A percentile compares a stretch with the other conserved stretches of the same genome.
phyloP scores from a whole-genome alignment of 2,113 vertebrate species.

The Artemisiospiza belli region DNA sequence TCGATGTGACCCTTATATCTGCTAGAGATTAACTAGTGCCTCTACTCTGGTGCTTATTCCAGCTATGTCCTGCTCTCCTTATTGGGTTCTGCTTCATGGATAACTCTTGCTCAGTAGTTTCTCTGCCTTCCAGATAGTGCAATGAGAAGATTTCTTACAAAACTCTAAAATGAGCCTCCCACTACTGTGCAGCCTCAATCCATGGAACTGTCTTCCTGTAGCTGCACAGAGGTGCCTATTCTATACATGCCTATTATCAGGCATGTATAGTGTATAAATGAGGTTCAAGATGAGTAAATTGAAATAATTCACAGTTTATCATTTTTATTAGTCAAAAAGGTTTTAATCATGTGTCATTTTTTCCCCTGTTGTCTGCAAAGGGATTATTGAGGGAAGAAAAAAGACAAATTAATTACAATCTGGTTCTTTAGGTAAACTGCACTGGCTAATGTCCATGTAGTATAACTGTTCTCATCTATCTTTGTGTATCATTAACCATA shows the following conservation, averaged over 20 bases:
- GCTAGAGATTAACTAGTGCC: background rate
- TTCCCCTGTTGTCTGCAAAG: background rate
- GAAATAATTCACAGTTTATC: background rate
- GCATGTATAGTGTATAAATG: background rate
- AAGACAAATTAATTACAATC: background rate
- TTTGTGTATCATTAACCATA: background rate
- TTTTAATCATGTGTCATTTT: background rate
- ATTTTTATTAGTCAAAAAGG: background rate
- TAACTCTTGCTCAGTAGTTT: background rate
- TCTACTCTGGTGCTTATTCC: background rate
- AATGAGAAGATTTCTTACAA: background rate
- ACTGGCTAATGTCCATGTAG: background rate
- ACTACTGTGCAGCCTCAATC: background rate
- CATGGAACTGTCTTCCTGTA: background rate
- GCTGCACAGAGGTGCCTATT: background rate
- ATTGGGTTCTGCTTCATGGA: background rate
- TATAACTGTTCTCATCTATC: background rate
- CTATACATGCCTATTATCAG: background rate
- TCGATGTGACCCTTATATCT: background rate
- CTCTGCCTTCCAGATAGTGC: background rate
- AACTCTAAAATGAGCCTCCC: background rate
- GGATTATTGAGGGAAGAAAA: background rate
- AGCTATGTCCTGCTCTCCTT: background rate
- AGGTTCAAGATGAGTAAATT: background rate
- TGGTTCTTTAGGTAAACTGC: background rate